Base-by-base conservation (phyloP, 1,140 invertebrate genomes). In the Drosophila fuyamai region DNA sequence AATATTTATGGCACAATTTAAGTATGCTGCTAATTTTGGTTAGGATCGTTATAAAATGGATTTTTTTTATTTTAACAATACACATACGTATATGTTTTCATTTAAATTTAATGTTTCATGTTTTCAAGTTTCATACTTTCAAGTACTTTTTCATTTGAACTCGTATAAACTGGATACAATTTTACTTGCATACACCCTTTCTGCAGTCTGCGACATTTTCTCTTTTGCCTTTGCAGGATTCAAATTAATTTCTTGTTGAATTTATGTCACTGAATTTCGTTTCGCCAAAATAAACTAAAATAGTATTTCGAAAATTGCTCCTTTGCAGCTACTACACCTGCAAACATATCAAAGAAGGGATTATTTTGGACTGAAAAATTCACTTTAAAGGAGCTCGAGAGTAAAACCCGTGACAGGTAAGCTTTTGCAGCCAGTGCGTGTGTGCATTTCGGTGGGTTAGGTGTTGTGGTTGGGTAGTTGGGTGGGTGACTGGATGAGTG, bases 341-440 rank as follows among this genome's bases (percentile, higher is more conserved):
- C 27, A 27, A 50, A 57, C 68, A 72, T 72, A 72, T 72, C 68
- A 71, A 72, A 50, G 65, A 41, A 50, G 44, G 66, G 53, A 72
- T 71, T 71, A 71, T 14, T 50, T 71, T n/a, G 54, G 36, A 48
- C 53, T 71, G 44, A 50, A n/a, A 57, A 43, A 72, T 50, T 71
- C 44, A 50, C 66, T 71, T 71, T 72, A 58, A 72, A 29, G 41
- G 18, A 29, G 51, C 36, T 58, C 18, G n/a, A 50, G 29, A 58
- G 46, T 29, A 50, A 61, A 76, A 44, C 77, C 57, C 60, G 56
- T 55, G 41, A 40, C 46, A 60, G 79, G 75, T 79, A 74, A 81
- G 79, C 53, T 51, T 16, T n/a, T 13, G 10, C 10, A 53, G 44
- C 36, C 43, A 14, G 23, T 55, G 13, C 14, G 38, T 57, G 36